Percentiles rank a stretch among this genome's conserved stretches.
phyloP scores from a whole-genome alignment of 2,888 invertebrate species.

The Hemaris fuciformis region DNA sequence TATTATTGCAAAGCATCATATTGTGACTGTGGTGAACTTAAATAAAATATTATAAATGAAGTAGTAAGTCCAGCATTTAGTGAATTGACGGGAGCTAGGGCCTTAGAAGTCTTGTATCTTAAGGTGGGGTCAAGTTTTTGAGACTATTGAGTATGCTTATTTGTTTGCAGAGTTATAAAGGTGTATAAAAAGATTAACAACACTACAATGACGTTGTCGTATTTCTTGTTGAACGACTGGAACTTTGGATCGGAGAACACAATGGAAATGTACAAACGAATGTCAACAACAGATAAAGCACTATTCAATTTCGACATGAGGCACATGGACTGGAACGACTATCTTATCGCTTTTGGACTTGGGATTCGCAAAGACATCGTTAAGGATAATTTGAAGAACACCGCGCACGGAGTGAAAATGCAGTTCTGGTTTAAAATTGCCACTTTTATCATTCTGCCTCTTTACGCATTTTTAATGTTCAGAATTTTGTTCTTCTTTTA shows the following conservation, averaged over 20 bases:
- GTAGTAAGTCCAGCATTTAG: no score
- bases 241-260: slow-evolving; percentile 16
- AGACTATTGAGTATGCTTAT: background rate
- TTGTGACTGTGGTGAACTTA: no score
- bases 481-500: background rate
- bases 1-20: no score
- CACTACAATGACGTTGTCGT: slow-evolving; percentile 9
- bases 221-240: slow-evolving; percentile 20
- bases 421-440: background rate
- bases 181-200: slow-evolving; percentile 23
- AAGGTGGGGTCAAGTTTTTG: no score
- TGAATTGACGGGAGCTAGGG: no score
- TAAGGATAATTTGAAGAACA: background rate
- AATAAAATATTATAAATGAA: no score
- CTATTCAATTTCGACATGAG: slow-evolving; percentile 27
- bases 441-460: background rate
- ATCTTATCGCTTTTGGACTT: background rate
- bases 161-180: slow-evolving; percentile 23
- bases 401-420: background rate
- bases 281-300: slow-evolving; percentile 22
- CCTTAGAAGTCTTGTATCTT: no score
- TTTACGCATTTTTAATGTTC: background rate
- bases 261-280: background rate
- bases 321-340: slow-evolving; percentile 12
- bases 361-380: background rate